Base-by-base conservation (phyloP, 2,888 invertebrate species). In the Scaptomyza reducta region DNA sequence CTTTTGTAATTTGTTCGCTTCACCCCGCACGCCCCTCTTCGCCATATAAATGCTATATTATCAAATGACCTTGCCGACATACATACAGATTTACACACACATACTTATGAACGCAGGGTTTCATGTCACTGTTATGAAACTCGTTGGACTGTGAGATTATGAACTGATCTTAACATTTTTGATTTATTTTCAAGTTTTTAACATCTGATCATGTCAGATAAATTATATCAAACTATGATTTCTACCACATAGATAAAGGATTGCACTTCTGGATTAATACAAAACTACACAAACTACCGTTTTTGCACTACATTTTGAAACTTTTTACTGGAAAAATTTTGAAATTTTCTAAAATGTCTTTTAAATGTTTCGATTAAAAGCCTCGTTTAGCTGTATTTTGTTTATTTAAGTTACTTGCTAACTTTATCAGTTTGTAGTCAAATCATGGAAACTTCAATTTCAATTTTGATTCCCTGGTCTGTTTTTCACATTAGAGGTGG, bases 1-100 rank as follows among this genome's bases (percentile, higher is more conserved):
- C 77, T 77, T 75, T 68, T 59, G 77, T 60, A 75, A 77, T 68
- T 77, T 61, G 49, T 44, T 40, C 45, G 57, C n/a, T 16, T 5
- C 6, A 9, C 2, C 14, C 7, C 14, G 44, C 6, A 5, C 11
- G 4, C 7, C 40, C 1, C 33, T 0, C 9, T 14, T 25, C 13
- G 7, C n/a, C 9, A 62, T 57, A 69, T 70, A 53, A 69, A 69
- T 74, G 64, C 63, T 45, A 67, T 55, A 51, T 51, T 68, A 58
- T 51, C 57, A 47, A 33, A n/a, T 65, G 72, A 71, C 73, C 73
- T 74, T 74, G 72, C 46, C 46, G 13, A 65, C 38, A 50, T 45
- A 29, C 40, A 40, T n/a, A 10, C n/a, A 33, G 11, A 35, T 5
- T 33, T n/a, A 40, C n/a, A 49, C 1, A 6, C 10, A 16, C 1